A percentile compares a stretch with the other conserved stretches of the same genome.
phyloP scores from a whole-genome alignment of 2,888 invertebrate genomes.

The Pristionchus mayeri region DNA sequence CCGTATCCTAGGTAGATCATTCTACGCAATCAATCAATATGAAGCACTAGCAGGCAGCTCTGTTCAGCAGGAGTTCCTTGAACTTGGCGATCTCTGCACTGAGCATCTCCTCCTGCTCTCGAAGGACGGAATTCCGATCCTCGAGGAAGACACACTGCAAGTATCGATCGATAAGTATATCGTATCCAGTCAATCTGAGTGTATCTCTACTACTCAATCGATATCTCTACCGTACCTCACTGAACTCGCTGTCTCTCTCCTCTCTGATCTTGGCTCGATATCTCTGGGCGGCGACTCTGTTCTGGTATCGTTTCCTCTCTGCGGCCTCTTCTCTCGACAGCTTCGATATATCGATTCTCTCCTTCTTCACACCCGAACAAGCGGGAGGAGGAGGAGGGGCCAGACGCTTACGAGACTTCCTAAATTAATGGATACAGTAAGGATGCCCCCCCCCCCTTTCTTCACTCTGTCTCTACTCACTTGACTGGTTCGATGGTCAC shows the following conservation, averaged over 20 bases:
- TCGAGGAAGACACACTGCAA: slow-evolving; percentile 22
- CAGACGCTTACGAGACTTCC: slow-evolving; percentile 40
- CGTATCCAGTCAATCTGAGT: not conserved
- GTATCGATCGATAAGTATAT: not conserved
- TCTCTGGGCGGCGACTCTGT: slow-evolving; percentile 69
- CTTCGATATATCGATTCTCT: slow-evolving; percentile 47
- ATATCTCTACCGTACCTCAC: slow-evolving; percentile 51
- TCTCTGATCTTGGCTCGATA: slow-evolving; percentile 66
- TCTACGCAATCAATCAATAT: too few species aligned
- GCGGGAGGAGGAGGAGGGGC: slow-evolving; percentile 5
- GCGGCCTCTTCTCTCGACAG: slow-evolving; percentile 64
- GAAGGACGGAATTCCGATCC: slow-evolving; percentile 64
- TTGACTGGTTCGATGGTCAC: slow-evolving; percentile 42
- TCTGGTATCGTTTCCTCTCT: slow-evolving; percentile 73
- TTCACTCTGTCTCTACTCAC: not conserved
- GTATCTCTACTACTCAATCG: not conserved
- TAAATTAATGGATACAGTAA: not conserved
- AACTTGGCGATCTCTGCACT: slow-evolving; percentile 62
- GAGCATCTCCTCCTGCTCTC: slow-evolving; percentile 61
- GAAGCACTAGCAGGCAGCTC: slow-evolving; percentile 33
- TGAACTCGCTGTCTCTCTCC: slow-evolving; percentile 38
- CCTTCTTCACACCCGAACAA: slow-evolving; percentile 14
- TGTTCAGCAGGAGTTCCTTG: slow-evolving; percentile 25
- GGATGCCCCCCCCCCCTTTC: too few species aligned
- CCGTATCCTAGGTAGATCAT: not conserved